These are phyloP conservation scores for Enchytraeus crypticus DNA, from an alignment of 2,888 invertebrate species.

Conservation along the genomic window DNA sequence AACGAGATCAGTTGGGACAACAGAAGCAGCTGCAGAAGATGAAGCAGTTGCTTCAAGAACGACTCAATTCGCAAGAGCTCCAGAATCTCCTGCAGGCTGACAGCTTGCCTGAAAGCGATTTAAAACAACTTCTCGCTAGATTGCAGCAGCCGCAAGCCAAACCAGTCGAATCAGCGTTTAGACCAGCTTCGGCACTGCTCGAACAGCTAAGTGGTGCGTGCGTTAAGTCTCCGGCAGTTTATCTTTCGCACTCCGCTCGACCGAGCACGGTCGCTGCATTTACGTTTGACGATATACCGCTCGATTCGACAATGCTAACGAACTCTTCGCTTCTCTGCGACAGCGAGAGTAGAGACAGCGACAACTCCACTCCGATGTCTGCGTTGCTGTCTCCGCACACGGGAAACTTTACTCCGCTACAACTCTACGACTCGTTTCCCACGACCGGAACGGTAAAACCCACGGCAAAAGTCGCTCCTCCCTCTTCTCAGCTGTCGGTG, in stretches of 20 bases:
- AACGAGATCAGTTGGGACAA: not conserved
- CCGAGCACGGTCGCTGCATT: constrained; percentile 4
- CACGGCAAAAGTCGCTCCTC: not conserved
- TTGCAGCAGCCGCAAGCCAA: too few species aligned
- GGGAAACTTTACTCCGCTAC: constrained; percentile 1
- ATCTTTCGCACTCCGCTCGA: not conserved
- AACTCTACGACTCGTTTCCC: constrained; percentile 1
- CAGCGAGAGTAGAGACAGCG: not conserved
- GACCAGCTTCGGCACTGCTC: too few species aligned
- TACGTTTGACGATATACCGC: not conserved
- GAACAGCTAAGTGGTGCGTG: too few species aligned
- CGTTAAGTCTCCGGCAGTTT: not conserved
- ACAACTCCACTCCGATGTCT: constrained; percentile 2
- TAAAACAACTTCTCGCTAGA: too few species aligned
- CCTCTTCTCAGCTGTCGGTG: too few species aligned
- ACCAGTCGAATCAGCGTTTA: too few species aligned
- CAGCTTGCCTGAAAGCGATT: too few species aligned
- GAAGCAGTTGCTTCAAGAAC: not conserved
- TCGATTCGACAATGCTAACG: not conserved
- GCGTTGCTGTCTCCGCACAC: not conserved
- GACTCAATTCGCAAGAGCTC: too few species aligned
- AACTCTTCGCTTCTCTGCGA: not conserved
- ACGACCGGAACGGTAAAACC: not conserved
- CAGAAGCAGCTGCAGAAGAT: not conserved
- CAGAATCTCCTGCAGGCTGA: too few species aligned